phyloP scores from a whole-genome alignment of 2,888 invertebrate genomes.

The Petrolisthes manimaculis region DNA sequence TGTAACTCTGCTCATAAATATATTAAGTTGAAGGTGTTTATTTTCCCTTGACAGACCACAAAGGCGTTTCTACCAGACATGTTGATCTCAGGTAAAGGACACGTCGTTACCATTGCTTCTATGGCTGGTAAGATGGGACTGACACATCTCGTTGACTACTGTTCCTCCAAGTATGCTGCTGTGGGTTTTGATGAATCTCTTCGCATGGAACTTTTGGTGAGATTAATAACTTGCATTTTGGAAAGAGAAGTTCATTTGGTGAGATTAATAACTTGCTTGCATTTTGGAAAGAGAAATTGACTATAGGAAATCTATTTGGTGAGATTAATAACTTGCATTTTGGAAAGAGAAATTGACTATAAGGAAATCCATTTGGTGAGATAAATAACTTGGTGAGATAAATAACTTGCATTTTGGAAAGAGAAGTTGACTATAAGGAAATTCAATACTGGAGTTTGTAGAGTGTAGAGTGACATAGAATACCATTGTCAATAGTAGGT shows the following conservation, averaged over 20 bases:
- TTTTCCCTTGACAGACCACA: slow-evolving; percentile 79
- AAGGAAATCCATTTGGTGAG: no score
- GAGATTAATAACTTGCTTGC: background rate
- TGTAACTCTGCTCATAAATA: no score
- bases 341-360: no score
- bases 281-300: no score
- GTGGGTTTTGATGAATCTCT: slow-evolving; percentile 48
- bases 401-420: no score
- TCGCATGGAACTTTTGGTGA: slow-evolving; percentile 29
- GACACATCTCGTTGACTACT: slow-evolving; percentile 70
- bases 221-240: background rate
- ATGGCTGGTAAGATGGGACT: slow-evolving; percentile 79
- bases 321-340: background rate
- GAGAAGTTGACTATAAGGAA: no score
- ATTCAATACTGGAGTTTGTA: no score
- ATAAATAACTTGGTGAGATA: no score
- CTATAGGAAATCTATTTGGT: no score
- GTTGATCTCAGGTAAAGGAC: slow-evolving; percentile 88
- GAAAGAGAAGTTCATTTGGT: background rate
- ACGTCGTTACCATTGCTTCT: slow-evolving; percentile 93
- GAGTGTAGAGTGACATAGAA: no score
- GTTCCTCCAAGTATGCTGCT: slow-evolving; percentile 72
- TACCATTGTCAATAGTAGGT: no score
- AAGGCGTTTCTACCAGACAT: slow-evolving; percentile 93
- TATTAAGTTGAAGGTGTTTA: background rate